phyloP scores from a whole-genome alignment of 2,797 vertebrate genomes.

The Sebastes diaconus region DNA sequence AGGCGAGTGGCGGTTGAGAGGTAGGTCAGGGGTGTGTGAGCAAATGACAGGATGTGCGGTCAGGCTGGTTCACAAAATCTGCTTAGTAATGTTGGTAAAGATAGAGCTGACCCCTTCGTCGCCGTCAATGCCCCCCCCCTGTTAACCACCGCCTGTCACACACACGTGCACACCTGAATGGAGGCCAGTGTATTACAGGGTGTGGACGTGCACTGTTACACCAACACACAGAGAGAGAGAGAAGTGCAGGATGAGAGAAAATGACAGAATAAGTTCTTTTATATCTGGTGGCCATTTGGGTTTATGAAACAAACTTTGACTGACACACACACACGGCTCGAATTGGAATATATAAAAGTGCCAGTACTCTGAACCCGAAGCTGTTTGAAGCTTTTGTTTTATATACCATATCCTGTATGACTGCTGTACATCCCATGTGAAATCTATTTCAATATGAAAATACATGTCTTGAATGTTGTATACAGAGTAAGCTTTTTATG shows the following conservation, averaged over 20 bases:
- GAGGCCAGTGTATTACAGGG: slow-evolving; percentile 50
- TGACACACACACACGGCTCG: background rate
- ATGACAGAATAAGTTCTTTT: background rate
- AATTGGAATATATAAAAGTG: too few species aligned
- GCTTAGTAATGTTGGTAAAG: slow-evolving; percentile 59
- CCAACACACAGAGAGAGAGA: background rate
- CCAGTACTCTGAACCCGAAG: background rate
- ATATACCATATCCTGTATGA: background rate
- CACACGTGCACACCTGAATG: slow-evolving; percentile 51
- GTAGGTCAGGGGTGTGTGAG: slow-evolving; percentile 47
- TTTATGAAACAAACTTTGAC: background rate
- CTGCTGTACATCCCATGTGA: background rate
- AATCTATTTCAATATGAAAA: background rate
- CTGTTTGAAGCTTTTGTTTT: background rate
- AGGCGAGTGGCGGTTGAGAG: slow-evolving; percentile 48
- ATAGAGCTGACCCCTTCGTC: slow-evolving; percentile 54
- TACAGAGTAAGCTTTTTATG: background rate
- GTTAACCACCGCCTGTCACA: slow-evolving; percentile 33
- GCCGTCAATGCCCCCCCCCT: slow-evolving; percentile 38
- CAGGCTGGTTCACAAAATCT: slow-evolving; percentile 35
- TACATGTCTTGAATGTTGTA: background rate
- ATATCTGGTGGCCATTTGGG: background rate
- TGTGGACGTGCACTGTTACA: slow-evolving; percentile 13
- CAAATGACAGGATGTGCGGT: slow-evolving; percentile 64
- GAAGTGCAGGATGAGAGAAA: background rate